Evolutionary conservation across 2,113 vertebrate species (phyloP), one percentile per base, ranked within the genome.

Genomic region (Nesoenas mayeri): DNA sequence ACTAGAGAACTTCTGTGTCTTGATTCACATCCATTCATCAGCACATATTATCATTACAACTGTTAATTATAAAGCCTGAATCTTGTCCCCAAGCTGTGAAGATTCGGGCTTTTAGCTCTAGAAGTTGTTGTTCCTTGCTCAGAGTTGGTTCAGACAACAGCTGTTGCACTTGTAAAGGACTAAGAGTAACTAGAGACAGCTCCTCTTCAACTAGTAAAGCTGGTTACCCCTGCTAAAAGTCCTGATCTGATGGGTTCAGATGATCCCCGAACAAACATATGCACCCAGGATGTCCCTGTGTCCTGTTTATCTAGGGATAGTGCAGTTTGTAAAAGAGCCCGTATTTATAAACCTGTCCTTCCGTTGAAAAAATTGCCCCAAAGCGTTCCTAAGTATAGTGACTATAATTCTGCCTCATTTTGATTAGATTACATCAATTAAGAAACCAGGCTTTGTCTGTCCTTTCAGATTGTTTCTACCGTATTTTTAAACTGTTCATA

Each of bases 351-450:
- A 92, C 53, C 38, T 19, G 36, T 44, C 34, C 53, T 85, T 71
- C 53, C n/a, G 53, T 24, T 29, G 67, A 84, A 95, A 86, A 95
- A 89, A 67, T 69, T 69, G 62, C 77, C 92, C 79, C 77, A 85
- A 89, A 96, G 85, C 80, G 77, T 90, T 92, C 93, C 83, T 57
- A 64, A 89, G 73, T 53, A 48, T 65, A 92, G 79, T 22, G 57
- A 83, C 83, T 91, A 29, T 94, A 93, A 93, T 91, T 94, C 92
- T 97, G 54, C 77, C 61, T 96, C 83, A 38, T 92, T 95, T 91
- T 92, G 84, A 96, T 96, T 95, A 93, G 85, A 93, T 95, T 96
- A 75, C 69, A 81, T 85, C 77, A 75, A 89, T 95, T 95, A 96
- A 96, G 91, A 84, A 94, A 69, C 79, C 88, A 96, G 91, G 65